Evolutionary conservation across 2,797 vertebrate genomes (phyloP), one percentile per base, ranked within the genome.

Genomic region (Sylvilagus floridanus): DNA sequence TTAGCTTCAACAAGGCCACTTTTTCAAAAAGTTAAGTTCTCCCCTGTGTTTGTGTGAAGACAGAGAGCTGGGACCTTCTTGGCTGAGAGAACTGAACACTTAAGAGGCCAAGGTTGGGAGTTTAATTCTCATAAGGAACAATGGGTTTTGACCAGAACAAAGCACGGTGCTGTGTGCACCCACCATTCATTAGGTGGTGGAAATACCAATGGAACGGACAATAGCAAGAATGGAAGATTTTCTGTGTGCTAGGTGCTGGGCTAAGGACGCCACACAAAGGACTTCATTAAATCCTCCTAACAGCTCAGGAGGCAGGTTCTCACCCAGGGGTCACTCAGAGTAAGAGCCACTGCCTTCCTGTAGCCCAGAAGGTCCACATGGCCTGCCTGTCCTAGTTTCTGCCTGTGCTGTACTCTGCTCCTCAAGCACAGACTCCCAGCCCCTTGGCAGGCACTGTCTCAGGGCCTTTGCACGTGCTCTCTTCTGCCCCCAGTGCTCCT

Each of bases 1-100:
- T 87, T 65, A 69, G 24, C 63, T 95, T 42, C 91, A 93, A 93
- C 21, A 79, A 92, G 63, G 75, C 16, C 81, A 84, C 30, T 73
- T 76, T 91, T 86, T 78, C 24, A 85, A 91, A 95, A 87, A 30
- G 42, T 47, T 47, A 84, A 69, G 32, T 57, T 88, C 90, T 86
- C 9, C 19, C 28, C 50, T 92, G 35, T 10, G 8, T 65, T n/a
- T 30, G 17, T 77, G 24, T 11, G 35, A 92, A 79, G 65, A 82
- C 32, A 50, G 0, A 68, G 81, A 71, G 16, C 12, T 24, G 30
- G 75, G 32, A 69, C 19, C 65, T 26, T 22, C 60, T 71, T 30
- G 62, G 75, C n/a, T 76, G 63, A 88, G 57, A 83, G 30, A 96
- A 68, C 10, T 8, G 54, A 81, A 88, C 75, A 69, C 4, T 63